These are phyloP conservation scores for Tachysurus fulvidraco DNA, from an alignment of 2,113 vertebrate genomes.

Conservation along the genomic window DNA sequence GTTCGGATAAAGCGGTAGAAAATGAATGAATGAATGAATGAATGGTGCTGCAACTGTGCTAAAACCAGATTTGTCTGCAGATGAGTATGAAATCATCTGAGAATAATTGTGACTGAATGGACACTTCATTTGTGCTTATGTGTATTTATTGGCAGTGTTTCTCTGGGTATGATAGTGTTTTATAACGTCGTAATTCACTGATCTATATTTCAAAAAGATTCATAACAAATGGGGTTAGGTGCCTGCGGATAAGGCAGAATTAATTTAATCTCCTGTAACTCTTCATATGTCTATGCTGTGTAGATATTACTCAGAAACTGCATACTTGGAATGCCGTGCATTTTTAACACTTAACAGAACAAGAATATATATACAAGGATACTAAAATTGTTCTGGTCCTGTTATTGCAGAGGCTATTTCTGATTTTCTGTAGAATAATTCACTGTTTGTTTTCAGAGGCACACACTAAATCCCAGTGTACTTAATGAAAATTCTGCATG, in stretches of 20 bases:
- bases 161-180: background rate
- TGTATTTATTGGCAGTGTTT: background rate
- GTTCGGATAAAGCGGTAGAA: too few species aligned
- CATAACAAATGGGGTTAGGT: background rate
- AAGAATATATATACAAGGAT: background rate
- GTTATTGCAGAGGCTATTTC: background rate
- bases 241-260: background rate
- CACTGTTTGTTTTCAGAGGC: slow-evolving; percentile 25
- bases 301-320: slow-evolving; percentile 11
- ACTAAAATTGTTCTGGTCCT: background rate
- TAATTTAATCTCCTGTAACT: background rate
- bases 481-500: slow-evolving; percentile 54
- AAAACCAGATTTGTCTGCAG: background rate
- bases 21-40: too few species aligned
- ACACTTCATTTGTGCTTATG: background rate
- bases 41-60: background rate
- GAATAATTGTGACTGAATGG: background rate
- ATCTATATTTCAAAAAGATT: background rate
- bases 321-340: background rate
- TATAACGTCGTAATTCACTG: background rate
- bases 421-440: slow-evolving; percentile 26
- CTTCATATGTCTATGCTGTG: slow-evolving; percentile 1
- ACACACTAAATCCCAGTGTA: slow-evolving; percentile 45
- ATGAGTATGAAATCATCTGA: background rate
- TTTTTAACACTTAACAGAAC: slow-evolving; percentile 6